Evolutionary conservation across 2,113 vertebrate species (phyloP).

Genomic region (Siniperca knerii): DNA sequence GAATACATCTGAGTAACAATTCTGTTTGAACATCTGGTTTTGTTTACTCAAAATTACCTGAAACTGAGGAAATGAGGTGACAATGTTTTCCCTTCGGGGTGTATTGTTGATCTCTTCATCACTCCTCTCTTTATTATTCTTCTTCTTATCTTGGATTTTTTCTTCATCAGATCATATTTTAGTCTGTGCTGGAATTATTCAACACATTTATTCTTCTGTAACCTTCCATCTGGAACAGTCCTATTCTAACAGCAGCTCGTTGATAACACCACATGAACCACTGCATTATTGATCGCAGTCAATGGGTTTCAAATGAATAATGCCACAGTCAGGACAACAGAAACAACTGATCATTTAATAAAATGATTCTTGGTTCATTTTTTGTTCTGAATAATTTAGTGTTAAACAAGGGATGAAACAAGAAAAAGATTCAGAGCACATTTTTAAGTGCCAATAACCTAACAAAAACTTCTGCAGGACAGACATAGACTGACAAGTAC

Average conservation of each 20-base stretch:
- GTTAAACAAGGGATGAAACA: constrained; percentile 14
- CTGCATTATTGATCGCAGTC: constrained; percentile 73
- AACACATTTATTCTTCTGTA: constrained; percentile 48
- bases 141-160: neutral
- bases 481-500: neutral
- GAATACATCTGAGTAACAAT: constrained; percentile 27
- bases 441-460: constrained; percentile 17
- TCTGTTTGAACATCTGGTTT: constrained; percentile 62
- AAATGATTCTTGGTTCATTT: constrained; percentile 38
- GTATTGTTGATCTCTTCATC: constrained; percentile 48
- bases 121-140: constrained; percentile 16
- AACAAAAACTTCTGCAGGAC: constrained; percentile 1
- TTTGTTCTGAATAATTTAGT: constrained; percentile 41
- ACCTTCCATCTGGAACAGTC: constrained; percentile 33
- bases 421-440: neutral
- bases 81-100: constrained; percentile 18
- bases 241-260: constrained; percentile 45
- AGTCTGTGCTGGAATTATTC: constrained; percentile 54
- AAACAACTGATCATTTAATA: constrained; percentile 51
- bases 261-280: constrained; percentile 38
- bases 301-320: constrained; percentile 70
- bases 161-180: constrained; percentile 34
- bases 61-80: constrained; percentile 45
- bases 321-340: constrained; percentile 17
- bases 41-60: constrained; percentile 60